A percentile compares a stretch with the other conserved stretches of the same genome.
These are phyloP conservation scores for Hirundichthys speculiger DNA, from an alignment of 2,113 vertebrate species.

Conservation along the genomic window DNA sequence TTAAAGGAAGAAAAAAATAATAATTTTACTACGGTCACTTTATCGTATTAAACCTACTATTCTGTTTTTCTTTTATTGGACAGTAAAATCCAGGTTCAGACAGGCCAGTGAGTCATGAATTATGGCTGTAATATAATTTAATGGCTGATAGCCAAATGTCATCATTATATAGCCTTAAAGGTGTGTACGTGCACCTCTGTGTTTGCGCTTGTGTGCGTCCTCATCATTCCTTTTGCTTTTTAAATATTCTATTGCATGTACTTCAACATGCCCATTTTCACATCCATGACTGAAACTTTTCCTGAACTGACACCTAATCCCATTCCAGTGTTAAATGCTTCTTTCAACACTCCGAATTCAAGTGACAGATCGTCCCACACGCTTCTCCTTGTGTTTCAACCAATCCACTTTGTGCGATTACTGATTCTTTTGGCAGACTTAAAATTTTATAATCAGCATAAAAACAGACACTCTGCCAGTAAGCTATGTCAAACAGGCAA, in stretches of 20 bases:
- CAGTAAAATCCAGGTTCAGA: slow-evolving; percentile 46
- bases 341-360: not conserved
- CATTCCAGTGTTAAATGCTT: not conserved
- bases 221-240: too few relatives aligned
- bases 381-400: slow-evolving; percentile 2
- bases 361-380: not conserved
- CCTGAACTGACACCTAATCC: not conserved
- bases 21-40: too few relatives aligned
- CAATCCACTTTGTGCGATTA: slow-evolving; percentile 10
- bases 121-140: slow-evolving; percentile 59
- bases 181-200: not conserved
- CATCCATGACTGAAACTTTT: not conserved
- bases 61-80: slow-evolving; percentile 34
- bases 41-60: slow-evolving; percentile 15
- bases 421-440: slow-evolving; percentile 35
- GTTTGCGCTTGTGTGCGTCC: too few relatives aligned
- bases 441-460: slow-evolving; percentile 45
- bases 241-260: too few relatives aligned
- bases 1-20: too few relatives aligned
- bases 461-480: slow-evolving; percentile 31
- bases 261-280: too few relatives aligned
- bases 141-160: slow-evolving; percentile 53
- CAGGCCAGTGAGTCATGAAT: slow-evolving; percentile 55
- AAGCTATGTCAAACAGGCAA: slow-evolving; percentile 56
- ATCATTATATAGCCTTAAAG: not conserved